phyloP scores from a whole-genome alignment of 2,113 vertebrate genomes.

The Pithys albifrons region DNA sequence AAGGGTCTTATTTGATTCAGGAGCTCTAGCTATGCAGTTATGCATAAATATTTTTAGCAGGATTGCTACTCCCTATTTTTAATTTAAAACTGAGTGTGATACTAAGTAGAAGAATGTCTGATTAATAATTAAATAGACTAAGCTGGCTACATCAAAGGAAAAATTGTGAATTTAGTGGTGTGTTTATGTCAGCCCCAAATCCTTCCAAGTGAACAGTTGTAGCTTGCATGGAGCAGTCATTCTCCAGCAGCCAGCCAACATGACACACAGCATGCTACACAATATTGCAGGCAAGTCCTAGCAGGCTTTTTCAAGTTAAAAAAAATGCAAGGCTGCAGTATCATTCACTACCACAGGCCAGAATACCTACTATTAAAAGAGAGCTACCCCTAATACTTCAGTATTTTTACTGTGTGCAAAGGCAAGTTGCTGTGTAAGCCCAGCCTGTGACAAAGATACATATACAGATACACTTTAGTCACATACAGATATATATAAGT shows the following conservation, averaged over 20 bases:
- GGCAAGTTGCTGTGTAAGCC: not conserved
- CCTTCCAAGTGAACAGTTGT: slow-evolving; percentile 5
- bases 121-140: not conserved
- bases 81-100: not conserved
- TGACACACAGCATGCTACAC: not conserved
- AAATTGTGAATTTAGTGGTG: not conserved
- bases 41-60: not conserved
- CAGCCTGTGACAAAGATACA: not conserved
- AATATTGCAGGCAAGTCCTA: not conserved
- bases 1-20: not conserved
- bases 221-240: not conserved
- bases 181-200: not conserved
- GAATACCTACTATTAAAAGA: not conserved
- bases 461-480: not conserved
- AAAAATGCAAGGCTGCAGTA: not conserved
- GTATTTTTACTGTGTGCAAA: not conserved
- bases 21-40: not conserved
- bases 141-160: not conserved
- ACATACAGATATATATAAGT: not conserved
- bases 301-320: not conserved
- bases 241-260: not conserved
- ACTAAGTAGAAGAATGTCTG: not conserved
- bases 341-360: not conserved
- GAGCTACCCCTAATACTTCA: not conserved
- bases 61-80: not conserved